Evolutionary conservation across 2,888 invertebrate species (phyloP).

Genomic region (Belgica antarctica): DNA sequence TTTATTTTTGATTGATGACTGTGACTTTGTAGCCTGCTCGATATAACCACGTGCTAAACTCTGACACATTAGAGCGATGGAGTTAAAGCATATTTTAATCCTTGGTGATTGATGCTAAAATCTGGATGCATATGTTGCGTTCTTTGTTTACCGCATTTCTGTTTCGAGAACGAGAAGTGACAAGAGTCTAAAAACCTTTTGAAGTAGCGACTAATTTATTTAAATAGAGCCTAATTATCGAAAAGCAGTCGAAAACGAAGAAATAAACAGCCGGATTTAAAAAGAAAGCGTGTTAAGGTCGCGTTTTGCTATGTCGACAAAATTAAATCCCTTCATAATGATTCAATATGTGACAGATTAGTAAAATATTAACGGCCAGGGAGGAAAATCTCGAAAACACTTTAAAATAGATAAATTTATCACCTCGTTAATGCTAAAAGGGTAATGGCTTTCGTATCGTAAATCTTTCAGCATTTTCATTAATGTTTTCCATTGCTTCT

Average conservation of each 20-base stretch:
- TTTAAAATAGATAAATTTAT: conserved; percentile 32
- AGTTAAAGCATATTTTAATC: not conserved
- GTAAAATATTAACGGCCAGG: conserved; percentile 9
- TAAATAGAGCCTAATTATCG: conserved; percentile 17
- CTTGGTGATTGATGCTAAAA: conserved; percentile 7
- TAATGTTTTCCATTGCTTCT: not conserved
- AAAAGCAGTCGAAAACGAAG: not conserved
- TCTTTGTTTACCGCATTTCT: not conserved
- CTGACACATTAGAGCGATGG: not conserved
- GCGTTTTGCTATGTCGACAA: too few relatives aligned
- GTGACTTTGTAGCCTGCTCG: not conserved
- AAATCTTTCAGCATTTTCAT: not conserved
- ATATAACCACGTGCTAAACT: conserved; percentile 9
- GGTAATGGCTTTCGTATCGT: conserved; percentile 27
- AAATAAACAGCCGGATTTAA: too few relatives aligned
- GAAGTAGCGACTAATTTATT: conserved; percentile 6
- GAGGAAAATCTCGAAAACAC: not conserved
- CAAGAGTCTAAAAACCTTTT: not conserved
- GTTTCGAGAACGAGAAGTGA: not conserved
- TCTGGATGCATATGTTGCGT: not conserved
- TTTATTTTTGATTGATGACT: not conserved
- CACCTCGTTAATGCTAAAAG: conserved; percentile 31
- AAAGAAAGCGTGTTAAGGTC: conserved; percentile 34
- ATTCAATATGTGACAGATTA: conserved; percentile 20
- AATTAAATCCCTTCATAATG: not conserved